Base-by-base conservation (phyloP, 2,888 invertebrate species). In the Fragum fragum region DNA sequence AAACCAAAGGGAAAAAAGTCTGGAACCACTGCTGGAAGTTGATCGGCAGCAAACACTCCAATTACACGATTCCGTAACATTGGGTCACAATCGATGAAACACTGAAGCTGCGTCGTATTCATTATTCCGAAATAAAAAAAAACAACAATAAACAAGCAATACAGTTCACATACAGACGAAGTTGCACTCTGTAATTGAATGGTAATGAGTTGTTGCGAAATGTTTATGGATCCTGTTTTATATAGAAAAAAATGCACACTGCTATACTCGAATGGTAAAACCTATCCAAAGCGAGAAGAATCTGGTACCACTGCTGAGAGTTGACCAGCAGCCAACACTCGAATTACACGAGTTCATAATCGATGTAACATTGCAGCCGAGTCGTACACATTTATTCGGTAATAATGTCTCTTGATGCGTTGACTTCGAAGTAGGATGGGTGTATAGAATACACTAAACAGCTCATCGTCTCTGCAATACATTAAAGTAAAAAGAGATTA, bases 11-110 rank as follows among this genome's bases (percentile, higher is more conserved):
- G 79, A 42, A 39, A 47, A 29, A 0, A 28, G 14, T 23, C 23
- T 0, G 23, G 21, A 28, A 71, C 16, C 18, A 16, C 23, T 3
- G 36, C 23, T 7, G 79, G 74, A 53, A 79, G 53, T 59, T 26
- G 36, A 53, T 74, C 79, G 2, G 79, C 75, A 16, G 79, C 71
- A 71, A 26, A 71, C 16, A 79, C 70, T 1, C 63, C 53, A 18
- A 71, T 29, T 0, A 57, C 69, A 18, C 52, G 21, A n/a, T 18
- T 6, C 11, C n/a, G 47, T 32, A 74, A 32, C 23, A 71, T 16
- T 16, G 53, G 42, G 23, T 79, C 74, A 55, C 74, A 71, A 18
- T 71, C 0, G 16, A 79, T 52, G n/a, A 36, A 63, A 23, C 79
- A 79, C 16, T 61, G 52, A 26, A 72, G 63, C 72, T 79, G 68